phyloP scores from a whole-genome alignment of 2,113 vertebrate species.

The Suricata suricatta region DNA sequence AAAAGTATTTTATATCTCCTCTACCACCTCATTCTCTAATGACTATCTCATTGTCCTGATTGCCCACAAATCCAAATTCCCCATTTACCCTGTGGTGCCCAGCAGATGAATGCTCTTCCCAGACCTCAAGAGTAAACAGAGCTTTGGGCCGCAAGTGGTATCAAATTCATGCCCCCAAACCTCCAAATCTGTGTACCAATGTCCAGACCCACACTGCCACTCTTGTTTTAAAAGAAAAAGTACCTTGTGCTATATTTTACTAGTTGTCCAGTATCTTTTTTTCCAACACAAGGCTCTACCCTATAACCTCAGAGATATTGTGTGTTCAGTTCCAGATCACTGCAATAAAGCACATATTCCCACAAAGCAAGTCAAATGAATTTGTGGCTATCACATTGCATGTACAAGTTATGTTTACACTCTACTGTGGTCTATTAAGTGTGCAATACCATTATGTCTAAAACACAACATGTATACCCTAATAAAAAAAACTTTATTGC shows the following conservation, averaged over 20 bases:
- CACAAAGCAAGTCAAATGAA: neutral
- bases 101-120: neutral
- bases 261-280: neutral
- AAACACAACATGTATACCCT: neutral
- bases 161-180: neutral
- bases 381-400: neutral
- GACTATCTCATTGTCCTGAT: neutral
- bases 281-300: neutral
- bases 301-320: neutral
- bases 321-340: neutral
- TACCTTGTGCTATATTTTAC: neutral
- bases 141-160: neutral
- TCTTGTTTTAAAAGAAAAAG: neutral
- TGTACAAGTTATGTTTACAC: neutral
- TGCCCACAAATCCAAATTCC: neutral
- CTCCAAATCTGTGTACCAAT: neutral
- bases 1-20: conserved; percentile 25
- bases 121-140: neutral
- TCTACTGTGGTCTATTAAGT: neutral
- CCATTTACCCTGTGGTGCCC: neutral
- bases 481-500: neutral
- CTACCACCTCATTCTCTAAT: neutral
- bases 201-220: neutral
- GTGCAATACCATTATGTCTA: neutral
- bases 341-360: neutral